A percentile compares a stretch with the other conserved stretches of the same genome.
Evolutionary conservation across 2,113 vertebrate genomes (phyloP).

Genomic region (Pteronura brasiliensis): DNA sequence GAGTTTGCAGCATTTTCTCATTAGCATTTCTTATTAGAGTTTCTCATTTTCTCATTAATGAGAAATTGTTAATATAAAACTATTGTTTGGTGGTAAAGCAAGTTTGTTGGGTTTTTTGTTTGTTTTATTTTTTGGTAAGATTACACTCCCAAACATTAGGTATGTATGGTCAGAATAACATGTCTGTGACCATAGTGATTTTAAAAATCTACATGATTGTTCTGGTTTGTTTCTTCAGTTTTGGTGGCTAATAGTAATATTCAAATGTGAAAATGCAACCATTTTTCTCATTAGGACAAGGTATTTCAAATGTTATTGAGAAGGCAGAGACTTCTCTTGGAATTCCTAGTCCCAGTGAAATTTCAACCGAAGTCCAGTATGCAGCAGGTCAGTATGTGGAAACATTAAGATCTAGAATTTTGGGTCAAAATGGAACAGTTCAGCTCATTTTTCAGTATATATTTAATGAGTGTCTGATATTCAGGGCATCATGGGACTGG

Average conservation of each 20-base stretch:
- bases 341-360: constrained; percentile 91
- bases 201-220: neutral
- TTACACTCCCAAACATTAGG: neutral
- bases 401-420: neutral
- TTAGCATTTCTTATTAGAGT: neutral
- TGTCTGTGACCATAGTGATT: neutral
- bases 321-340: constrained; percentile 96
- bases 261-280: constrained; percentile 5
- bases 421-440: neutral
- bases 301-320: constrained; percentile 96
- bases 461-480: neutral
- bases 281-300: constrained; percentile 88
- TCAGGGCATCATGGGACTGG: neutral
- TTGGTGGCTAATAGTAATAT: neutral
- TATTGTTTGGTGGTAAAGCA: neutral
- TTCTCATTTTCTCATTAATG: neutral
- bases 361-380: constrained; percentile 83
- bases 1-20: neutral
- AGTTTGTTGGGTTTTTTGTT: neutral
- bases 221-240: constrained; percentile 35
- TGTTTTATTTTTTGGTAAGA: neutral
- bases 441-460: neutral
- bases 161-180: neutral
- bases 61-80: constrained; percentile 29
- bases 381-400: constrained; percentile 78